phyloP scores from a whole-genome alignment of 2,797 vertebrate genomes.

The Tiaroga cobitis region DNA sequence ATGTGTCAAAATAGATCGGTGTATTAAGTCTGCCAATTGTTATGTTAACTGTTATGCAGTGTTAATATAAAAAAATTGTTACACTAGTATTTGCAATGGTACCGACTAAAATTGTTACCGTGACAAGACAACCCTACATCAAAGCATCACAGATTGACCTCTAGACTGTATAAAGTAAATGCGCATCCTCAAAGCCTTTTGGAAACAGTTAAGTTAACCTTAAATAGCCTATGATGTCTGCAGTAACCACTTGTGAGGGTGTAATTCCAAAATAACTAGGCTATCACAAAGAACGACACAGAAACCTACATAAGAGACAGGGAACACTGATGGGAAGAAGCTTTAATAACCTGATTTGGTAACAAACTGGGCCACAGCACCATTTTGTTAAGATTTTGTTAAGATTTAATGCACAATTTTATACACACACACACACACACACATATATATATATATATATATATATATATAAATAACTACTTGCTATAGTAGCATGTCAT shows the following conservation, averaged over 20 bases:
- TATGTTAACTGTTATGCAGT: neutral
- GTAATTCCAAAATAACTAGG: slow-evolving; percentile 33
- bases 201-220: neutral
- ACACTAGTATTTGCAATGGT: neutral
- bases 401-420: neutral
- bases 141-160: neutral
- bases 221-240: neutral
- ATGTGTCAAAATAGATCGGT: neutral
- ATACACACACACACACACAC: neutral
- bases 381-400: neutral
- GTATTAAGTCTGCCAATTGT: neutral
- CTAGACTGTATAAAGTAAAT: neutral
- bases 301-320: slow-evolving; percentile 35
- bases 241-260: neutral
- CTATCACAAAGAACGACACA: slow-evolving; percentile 25
- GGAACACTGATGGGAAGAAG: neutral
- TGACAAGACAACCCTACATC: neutral
- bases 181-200: neutral
- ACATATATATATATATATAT: no score
- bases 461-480: no score
- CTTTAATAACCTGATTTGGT: neutral
- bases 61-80: neutral
- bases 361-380: slow-evolving; percentile 31
- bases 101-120: neutral
- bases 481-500: neutral